Conservation (phyloP, 2,797 vertebrate species). For the Hoplostethus atlanticus region DNA sequence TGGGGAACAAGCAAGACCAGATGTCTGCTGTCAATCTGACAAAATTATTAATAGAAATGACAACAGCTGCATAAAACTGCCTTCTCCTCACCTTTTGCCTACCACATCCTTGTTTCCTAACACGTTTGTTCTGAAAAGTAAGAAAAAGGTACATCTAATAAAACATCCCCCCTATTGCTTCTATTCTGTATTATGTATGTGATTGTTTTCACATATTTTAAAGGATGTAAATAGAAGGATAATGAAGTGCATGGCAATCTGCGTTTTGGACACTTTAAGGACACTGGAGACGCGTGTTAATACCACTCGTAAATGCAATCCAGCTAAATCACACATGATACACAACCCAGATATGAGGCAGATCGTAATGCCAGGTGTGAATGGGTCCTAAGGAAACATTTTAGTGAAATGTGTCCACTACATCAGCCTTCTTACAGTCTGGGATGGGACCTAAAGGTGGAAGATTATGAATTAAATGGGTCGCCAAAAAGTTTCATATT, state of each 20-base stretch:
- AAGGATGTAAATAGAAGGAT: not conserved
- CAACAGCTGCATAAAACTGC: conserved; percentile 3
- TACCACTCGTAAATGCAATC: conserved; percentile 36
- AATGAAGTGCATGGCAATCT: conserved; percentile 3
- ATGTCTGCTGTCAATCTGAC: conserved; percentile 16
- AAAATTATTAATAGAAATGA: not conserved
- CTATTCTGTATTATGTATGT: too few species aligned
- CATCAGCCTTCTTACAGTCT: too few species aligned
- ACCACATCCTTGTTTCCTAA: too few species aligned
- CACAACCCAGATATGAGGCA: not conserved
- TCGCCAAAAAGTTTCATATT: too few species aligned
- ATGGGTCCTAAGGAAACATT: not conserved
- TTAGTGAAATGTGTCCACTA: too few species aligned
- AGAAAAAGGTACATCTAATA: not conserved
- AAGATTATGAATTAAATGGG: too few species aligned
- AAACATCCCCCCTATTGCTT: not conserved
- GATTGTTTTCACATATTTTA: conserved; percentile 1
- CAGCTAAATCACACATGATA: not conserved
- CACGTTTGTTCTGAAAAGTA: not conserved
- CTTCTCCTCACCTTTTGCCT: conserved; percentile 11
- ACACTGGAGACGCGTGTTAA: not conserved
- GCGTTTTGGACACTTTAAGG: not conserved
- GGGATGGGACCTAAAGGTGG: too few species aligned
- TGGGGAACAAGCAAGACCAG: conserved; percentile 5
- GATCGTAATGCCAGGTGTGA: conserved; percentile 8